Evolutionary conservation across 2,888 invertebrate genomes (phyloP), one percentile per base, ranked within the genome.

Genomic region (Abscondita cerata): DNA sequence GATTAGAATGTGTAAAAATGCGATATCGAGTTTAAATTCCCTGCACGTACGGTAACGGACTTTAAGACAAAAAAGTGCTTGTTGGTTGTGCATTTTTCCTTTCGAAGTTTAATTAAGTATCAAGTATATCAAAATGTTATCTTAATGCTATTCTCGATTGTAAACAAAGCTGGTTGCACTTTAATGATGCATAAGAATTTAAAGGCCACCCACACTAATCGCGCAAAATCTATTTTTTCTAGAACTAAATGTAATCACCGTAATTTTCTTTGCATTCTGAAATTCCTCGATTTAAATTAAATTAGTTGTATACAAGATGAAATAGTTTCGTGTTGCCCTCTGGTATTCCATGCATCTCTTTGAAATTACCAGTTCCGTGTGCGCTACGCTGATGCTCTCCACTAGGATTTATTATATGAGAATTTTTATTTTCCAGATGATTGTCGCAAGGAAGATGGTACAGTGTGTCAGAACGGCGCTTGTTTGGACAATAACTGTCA

Each of bases 401-500:
- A n/a, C 47, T 47, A 38, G 38, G 8, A 15, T 38, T 62, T n/a
- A n/a, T 55, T 70, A 64, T 55, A 54, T 64, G 69, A 73, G 65
- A 25, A 16, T 12, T 12, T 18, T 15, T 18, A 1, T 72, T 73
- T 83, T 83, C 3, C 83, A 96, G 96, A 91, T 84, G 92, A 95
- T 85, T 96, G 96, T 87, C 91, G 89, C 84, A 92, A 93, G 86
- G 91, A 91, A 77, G 93, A 94, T 82, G 94, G 94, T 81, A 90
- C 92, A 76, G 87, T 86, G 79, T 96, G 96, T 85, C 89, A 91
- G 81, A 95, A 96, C 82, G 96, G 96, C 80, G 95, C 91, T 76
- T 96, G 96, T 84, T 87, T 96, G 77, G 93, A 93, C 81, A 90
- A 92, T 78, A 93, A 93, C 81, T 96, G 96, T 85, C 93, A 96